Percentiles rank a stretch among this genome's conserved stretches.
Conservation (phyloP, 2,797 vertebrate species). For the Nannoperca obscura region DNA sequence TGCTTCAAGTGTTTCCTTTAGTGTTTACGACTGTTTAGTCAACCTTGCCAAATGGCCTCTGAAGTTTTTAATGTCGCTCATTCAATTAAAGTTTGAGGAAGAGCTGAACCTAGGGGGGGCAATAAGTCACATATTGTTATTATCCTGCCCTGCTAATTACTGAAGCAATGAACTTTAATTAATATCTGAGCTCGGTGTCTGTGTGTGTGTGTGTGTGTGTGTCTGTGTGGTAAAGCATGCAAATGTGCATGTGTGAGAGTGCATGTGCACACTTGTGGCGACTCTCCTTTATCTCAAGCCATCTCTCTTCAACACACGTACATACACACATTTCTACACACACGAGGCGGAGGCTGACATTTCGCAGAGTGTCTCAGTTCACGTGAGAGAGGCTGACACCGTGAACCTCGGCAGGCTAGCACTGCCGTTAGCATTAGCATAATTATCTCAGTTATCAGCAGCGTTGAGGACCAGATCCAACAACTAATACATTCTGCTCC, state of each 20-base stretch:
- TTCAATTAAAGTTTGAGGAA: conserved; percentile 83
- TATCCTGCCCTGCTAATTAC: conserved; percentile 85
- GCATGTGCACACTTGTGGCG: conserved; percentile 42
- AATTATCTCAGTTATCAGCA: conserved; percentile 71
- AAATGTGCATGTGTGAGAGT: conserved; percentile 33
- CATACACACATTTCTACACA: conserved; percentile 38
- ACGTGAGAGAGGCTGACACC: conserved; percentile 68
- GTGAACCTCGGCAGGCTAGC: conserved; percentile 66
- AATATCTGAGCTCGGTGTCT: conserved; percentile 70
- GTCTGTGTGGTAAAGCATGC: conserved; percentile 62
- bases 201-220: conserved; percentile 28
- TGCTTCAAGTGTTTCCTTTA: conserved; percentile 69
- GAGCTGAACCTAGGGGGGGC: conserved; percentile 76
- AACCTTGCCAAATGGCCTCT: conserved; percentile 80
- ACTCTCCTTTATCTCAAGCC: conserved; percentile 73
- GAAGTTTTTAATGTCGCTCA: conserved; percentile 84
- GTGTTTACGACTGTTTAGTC: conserved; percentile 81
- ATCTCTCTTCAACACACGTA: conserved; percentile 66
- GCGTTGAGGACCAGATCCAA: conserved; percentile 32
- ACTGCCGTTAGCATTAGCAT: conserved; percentile 76
- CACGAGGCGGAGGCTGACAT: conserved; percentile 69
- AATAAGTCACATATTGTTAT: conserved; percentile 83
- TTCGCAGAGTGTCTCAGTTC: conserved; percentile 71
- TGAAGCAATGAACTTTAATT: conserved; percentile 86
- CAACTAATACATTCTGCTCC: conserved; percentile 13